Evolutionary conservation across 1,140 invertebrate genomes (phyloP), one percentile per base, ranked within the genome.

Genomic region (Drosophila ogumai): DNA sequence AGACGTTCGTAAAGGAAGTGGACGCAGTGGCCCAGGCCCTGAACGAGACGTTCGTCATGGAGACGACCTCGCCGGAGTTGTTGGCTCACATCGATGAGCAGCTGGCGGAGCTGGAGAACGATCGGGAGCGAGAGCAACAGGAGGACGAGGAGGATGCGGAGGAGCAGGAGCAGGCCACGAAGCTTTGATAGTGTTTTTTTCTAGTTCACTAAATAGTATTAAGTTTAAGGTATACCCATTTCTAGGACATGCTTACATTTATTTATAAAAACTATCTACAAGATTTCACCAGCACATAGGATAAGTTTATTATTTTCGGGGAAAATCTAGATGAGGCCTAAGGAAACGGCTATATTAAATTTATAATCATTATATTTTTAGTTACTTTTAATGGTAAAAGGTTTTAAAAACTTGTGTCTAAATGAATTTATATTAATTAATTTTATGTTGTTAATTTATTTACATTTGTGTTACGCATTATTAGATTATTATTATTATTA

Each of bases 31-130:
- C 85, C 0, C 74, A 81, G 13, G 85, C 81, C 7, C 41, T 88
- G 1, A 88, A 88, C 31, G 74, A 88, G 44, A 90, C 85, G 4
- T 90, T 88, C 32, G 85, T 88, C 1, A 85, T 81, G 78, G 85
- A 88, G 10, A 13, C 54, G 2, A 19, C 57, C 0, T 43, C 68
- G 3, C 81, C 81, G 25, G 81, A 88, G n/a, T 40, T 90, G 17
- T 36, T 90, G 63, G 71, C 73, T 17, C 55, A 75, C 17, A 85
- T 85, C 10, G 75, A 90, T 44, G 68, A 88, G 41, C 81, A 81
- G 25, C 43, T 88, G 36, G 71, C 54, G 15, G 60, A 90, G 25
- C 55, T 88, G 38, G 81, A 84, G 38, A 59, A 64, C 32, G 34
- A 57, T 6, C 52, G 80, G 15, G 74, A 60, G 15, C 47, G 68